Percentiles rank a stretch among this genome's conserved stretches.
Conservation (phyloP, 2,113 vertebrate species). For the Aplodontia rufa region DNA sequence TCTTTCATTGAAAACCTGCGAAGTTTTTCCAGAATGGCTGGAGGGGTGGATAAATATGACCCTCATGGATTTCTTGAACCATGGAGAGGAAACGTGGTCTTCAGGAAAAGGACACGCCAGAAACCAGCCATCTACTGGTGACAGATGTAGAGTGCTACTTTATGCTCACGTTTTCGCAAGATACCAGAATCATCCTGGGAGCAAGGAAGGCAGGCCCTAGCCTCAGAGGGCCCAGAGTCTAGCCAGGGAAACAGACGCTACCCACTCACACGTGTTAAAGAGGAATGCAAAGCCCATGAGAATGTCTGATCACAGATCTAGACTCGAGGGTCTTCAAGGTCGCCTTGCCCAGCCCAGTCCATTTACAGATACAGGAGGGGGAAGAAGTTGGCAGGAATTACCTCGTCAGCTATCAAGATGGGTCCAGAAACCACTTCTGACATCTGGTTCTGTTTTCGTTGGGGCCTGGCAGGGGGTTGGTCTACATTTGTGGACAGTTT, state of each 20-base stretch:
- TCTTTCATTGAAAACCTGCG: not conserved
- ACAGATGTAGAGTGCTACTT: not conserved
- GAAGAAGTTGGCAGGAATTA: not conserved
- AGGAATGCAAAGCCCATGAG: not conserved
- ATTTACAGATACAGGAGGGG: not conserved
- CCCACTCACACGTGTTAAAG: too few relatives aligned
- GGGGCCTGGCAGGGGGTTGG: too few relatives aligned
- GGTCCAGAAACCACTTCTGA: not conserved
- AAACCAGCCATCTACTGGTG: not conserved
- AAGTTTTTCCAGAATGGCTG: not conserved
- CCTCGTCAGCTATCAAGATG: not conserved
- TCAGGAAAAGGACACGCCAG: not conserved
- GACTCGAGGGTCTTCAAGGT: not conserved
- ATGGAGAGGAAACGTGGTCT: not conserved
- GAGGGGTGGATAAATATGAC: not conserved
- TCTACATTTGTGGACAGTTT: not conserved
- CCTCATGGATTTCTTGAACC: not conserved
- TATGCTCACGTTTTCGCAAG: fast-evolving
- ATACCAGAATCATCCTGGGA: not conserved
- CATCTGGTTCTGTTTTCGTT: not conserved
- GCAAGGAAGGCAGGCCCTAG: not conserved
- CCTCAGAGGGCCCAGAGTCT: not conserved
- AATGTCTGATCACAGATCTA: not conserved
- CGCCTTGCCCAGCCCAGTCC: not conserved
- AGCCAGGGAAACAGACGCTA: not conserved